phyloP scores from a whole-genome alignment of 2,888 invertebrate species.

The Aradus depressus region DNA sequence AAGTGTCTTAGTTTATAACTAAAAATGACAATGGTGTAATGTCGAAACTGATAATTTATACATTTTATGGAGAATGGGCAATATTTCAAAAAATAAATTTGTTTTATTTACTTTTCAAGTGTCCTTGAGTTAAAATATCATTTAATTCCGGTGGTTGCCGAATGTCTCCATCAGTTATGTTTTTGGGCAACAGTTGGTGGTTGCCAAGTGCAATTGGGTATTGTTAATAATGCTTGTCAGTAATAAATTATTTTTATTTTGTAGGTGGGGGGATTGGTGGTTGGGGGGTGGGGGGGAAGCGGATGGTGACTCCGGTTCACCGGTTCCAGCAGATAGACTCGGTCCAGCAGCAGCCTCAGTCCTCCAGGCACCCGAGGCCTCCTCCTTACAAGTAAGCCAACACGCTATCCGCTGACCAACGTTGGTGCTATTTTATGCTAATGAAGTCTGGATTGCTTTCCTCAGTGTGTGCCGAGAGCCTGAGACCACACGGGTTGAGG shows the following conservation, averaged over 20 bases:
- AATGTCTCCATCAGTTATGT: too few relatives aligned
- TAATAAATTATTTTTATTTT: constrained; percentile 9
- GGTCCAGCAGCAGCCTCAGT: constrained; percentile 39
- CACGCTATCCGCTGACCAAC: neutral
- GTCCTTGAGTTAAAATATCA: too few relatives aligned
- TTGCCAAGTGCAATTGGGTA: neutral
- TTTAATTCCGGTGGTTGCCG: too few relatives aligned
- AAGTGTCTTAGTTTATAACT: too few relatives aligned
- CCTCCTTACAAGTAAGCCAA: constrained; percentile 13
- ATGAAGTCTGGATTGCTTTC: neutral
- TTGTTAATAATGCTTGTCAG: neutral
- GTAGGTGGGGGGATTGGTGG: constrained; percentile 39
- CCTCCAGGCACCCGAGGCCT: constrained; percentile 22
- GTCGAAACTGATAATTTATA: too few relatives aligned
- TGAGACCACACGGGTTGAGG: constrained; percentile 32
- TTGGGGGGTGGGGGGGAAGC: constrained; percentile 44
- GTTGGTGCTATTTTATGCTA: neutral
- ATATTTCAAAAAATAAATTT: too few relatives aligned
- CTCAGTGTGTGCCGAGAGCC: constrained; percentile 12
- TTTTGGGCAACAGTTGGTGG: too few relatives aligned
- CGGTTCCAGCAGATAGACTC: constrained; percentile 50
- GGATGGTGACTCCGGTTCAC: constrained; percentile 61
- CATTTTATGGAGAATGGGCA: too few relatives aligned
- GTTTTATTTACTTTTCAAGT: too few relatives aligned
- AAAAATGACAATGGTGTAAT: too few relatives aligned